phyloP scores from a whole-genome alignment of 2,113 vertebrate genomes.

The Deroptyus accipitrinus region DNA sequence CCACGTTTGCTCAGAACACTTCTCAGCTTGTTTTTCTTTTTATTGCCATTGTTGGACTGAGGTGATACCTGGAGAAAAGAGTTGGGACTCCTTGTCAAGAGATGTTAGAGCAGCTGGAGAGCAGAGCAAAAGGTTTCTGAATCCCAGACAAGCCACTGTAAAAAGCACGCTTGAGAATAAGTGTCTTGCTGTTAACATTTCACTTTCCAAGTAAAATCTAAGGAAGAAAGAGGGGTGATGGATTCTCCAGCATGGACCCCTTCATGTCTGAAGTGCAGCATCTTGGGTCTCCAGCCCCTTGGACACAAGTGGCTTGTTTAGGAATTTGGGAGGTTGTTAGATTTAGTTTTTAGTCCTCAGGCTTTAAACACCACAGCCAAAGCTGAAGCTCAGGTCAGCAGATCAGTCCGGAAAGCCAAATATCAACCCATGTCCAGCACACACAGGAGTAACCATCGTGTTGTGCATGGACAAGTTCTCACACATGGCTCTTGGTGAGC shows the following conservation, averaged over 20 bases:
- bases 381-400: not conserved
- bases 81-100: not conserved
- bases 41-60: not conserved
- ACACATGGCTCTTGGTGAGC: not conserved
- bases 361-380: not conserved
- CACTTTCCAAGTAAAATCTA: not conserved
- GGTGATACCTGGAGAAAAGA: not conserved
- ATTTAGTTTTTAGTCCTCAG: not conserved
- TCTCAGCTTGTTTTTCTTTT: not conserved
- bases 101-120: not conserved
- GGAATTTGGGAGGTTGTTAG: not conserved
- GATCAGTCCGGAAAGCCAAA: not conserved
- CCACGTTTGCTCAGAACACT: not conserved
- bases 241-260: not conserved
- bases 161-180: not conserved
- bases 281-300: not conserved
- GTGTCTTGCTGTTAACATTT: not conserved
- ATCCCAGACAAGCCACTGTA: not conserved
- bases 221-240: not conserved
- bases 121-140: not conserved
- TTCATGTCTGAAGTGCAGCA: accelerated
- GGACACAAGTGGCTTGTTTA: not conserved
- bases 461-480: not conserved
- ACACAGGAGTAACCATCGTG: accelerated
- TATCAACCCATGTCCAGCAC: not conserved